These are phyloP conservation scores for Aldabrachelys gigantea DNA, from an alignment of 2,113 vertebrate species.

Conservation along the genomic window DNA sequence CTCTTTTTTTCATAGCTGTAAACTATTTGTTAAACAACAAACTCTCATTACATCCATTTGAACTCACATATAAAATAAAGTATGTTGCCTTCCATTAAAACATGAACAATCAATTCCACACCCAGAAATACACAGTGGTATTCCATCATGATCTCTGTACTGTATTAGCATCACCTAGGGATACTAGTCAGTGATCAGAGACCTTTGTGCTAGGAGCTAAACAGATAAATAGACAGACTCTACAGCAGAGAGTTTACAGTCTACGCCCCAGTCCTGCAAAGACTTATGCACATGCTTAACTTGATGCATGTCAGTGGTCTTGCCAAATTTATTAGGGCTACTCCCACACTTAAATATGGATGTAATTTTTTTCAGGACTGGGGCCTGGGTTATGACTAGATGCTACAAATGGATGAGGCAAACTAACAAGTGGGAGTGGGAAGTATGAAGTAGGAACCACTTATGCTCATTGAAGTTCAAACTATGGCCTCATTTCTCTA, in stretches of 20 bases:
- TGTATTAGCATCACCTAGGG: neutral
- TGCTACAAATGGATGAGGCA: neutral
- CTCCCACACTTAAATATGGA: neutral
- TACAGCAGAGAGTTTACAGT: neutral
- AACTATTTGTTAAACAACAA: neutral
- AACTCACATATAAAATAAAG: neutral
- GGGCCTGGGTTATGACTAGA: neutral
- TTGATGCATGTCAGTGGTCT: neutral
- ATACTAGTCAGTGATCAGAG: neutral
- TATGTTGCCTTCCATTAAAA: neutral
- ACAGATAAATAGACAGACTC: neutral
- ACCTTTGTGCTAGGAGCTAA: neutral
- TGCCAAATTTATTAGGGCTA: neutral
- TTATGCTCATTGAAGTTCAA: neutral
- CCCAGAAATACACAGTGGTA: rapidly evolving
- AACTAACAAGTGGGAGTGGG: neutral
- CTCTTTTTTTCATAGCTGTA: neutral
- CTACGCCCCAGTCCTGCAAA: neutral
- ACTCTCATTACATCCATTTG: neutral
- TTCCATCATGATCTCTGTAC: neutral
- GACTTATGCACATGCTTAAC: neutral
- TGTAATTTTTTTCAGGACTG: neutral
- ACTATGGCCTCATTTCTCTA: neutral
- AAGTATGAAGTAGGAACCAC: neutral
- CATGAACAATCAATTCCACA: neutral